These are phyloP conservation scores for Lithosia quadra DNA, from an alignment of 2,888 invertebrate species.

Conservation along the genomic window DNA sequence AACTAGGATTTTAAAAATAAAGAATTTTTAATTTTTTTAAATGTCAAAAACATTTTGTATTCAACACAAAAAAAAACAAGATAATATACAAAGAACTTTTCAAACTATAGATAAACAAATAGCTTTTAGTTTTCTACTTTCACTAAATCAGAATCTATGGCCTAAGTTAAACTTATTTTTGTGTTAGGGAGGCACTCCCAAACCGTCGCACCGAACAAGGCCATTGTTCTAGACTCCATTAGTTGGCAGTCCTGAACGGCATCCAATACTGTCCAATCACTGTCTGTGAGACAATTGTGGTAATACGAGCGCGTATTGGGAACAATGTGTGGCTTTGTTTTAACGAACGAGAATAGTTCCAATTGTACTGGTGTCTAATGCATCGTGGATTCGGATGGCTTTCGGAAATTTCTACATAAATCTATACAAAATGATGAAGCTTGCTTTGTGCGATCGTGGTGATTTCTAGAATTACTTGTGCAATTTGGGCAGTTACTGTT, in stretches of 20 bases:
- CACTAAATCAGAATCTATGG: constrained; percentile 7
- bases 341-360: background rate
- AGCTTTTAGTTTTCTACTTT: background rate
- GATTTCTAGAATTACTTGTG: too few relatives aligned
- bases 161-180: constrained; percentile 13
- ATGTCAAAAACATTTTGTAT: too few relatives aligned
- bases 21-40: too few relatives aligned
- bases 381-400: background rate
- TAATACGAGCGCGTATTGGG: constrained; percentile 17
- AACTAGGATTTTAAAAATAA: too few relatives aligned
- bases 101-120: background rate
- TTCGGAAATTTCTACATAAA: background rate
- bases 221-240: constrained; percentile 20
- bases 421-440: too few relatives aligned
- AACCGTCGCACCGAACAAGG: constrained; percentile 4
- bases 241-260: constrained; percentile 18
- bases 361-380: background rate
- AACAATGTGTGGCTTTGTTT: constrained; percentile 14
- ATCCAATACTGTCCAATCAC: constrained; percentile 25
- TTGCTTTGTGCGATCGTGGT: too few relatives aligned
- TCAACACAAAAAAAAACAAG: too few relatives aligned
- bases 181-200: background rate
- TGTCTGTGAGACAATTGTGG: constrained; percentile 19
- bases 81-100: too few relatives aligned
- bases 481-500: too few relatives aligned